Evolutionary conservation across 2,797 vertebrate genomes (phyloP), one percentile per base, ranked within the genome.

Genomic region (Holocentrus rufus): DNA sequence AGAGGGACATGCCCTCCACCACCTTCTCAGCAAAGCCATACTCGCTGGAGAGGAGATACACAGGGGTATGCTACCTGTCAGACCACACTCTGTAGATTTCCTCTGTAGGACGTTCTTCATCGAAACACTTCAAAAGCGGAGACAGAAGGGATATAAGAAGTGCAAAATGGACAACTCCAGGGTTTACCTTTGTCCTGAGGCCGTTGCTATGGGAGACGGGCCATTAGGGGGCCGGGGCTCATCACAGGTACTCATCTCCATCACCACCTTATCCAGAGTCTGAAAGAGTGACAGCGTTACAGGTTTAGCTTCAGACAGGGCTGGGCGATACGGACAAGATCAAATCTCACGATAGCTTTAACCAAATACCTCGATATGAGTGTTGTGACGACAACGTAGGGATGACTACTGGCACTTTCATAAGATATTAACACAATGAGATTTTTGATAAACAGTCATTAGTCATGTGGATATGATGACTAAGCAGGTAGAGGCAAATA

Each of bases 161-260:
- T 1, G 2, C 0, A 15, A 63, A 5, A 76, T 5, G 57, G 61
- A 64, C 0, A 18, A 25, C 3, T 13, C 22, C 22, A n/a, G 36
- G 2, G 15, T 91, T 92, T 66, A 99, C 98, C 96, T 99, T 88
- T 99, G 98, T 85, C 98, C 98, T 0, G 98, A 98, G 56, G 96
- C 97, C 52, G 96, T 98, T 86, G 97, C 98, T 90, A 99, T 97
- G 59, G 98, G 98, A 67, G 98, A 99, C 0, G 98, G 98, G 39
- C 98, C 98, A 52, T 99, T 99, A 58, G 97, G 97, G 31, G 94
- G 91, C 58, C 98, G 96, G 25, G 98, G 98, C 77, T 98, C 97
- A 84, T 99, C 97, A 90, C 98, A 99, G 52, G 98, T 98, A 80
- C 97, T 98, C 98, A 99, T 99, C 92, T 99, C 98, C 98, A 99